Base-by-base conservation (phyloP, 1,140 invertebrate genomes). In the Nebria ingens region DNA sequence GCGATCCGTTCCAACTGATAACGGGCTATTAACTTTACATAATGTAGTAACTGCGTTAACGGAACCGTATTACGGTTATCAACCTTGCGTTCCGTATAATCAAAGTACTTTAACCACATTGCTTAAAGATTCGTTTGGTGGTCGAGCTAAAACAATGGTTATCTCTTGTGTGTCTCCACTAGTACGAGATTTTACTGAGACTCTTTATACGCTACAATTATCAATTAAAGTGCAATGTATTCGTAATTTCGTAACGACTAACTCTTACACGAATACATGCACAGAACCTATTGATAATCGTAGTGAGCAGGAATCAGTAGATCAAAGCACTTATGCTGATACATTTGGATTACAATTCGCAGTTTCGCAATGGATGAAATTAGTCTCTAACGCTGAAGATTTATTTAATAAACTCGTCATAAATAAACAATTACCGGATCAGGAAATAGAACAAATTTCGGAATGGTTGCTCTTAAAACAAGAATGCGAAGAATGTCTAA, bases 401-500 rank as follows among this genome's bases (percentile, higher is more conserved):
- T 66, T 91, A 11, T 87, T 90, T 65, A 82, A 84, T 61, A 87
- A 84, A 73, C 68, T 82, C 6, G 69, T 79, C 12, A 50, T 67
- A 2, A 76, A 68, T 20, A 83, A 84, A 59, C 71, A 76, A 23
- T 67, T 90, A 45, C 76, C 81, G 4, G 79, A 84, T 53, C 71
- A 77, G 54, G 83, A 86, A 64, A 77, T 81, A 59, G 84, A 86
- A 64, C 86, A 87, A 70, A 87, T 90, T n/a, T 85, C 86, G 65
- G 83, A 88, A 56, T 91, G 88, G 87, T 69, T 91, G 2, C 87
- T 84, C 61, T 74, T 89, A 58, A 90, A 90, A 68, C 85, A 88
- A 58, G 87, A 91, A 67, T 89, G 86, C 68, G 86, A 90, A 68
- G 86, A 89, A 60, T 90, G 86, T 64, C 78, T 90, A 20, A 82